Conservation (phyloP, 2,888 invertebrate species). For the Folsomia manolachei region DNA sequence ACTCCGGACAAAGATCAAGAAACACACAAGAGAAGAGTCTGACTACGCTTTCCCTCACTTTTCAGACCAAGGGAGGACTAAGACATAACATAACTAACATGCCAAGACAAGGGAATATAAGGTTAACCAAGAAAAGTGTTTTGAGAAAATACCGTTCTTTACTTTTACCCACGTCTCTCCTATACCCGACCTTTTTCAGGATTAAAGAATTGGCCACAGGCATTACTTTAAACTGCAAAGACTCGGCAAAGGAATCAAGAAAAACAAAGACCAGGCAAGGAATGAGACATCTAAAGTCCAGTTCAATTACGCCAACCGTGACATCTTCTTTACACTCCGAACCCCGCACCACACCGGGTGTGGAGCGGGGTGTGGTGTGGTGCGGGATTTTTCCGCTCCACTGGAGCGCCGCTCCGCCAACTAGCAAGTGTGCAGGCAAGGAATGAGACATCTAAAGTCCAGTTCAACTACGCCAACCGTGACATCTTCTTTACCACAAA, state of each 20-base stretch:
- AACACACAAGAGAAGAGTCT: no score
- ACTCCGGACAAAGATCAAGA: slow-evolving; percentile 6
- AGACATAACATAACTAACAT: slow-evolving; percentile 11
- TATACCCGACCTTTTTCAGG: not conserved
- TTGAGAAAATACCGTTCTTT: not conserved
- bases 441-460: no score
- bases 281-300: no score
- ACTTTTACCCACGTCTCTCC: not conserved
- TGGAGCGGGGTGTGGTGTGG: no score
- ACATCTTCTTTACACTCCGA: no score
- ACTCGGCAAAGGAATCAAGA: not conserved
- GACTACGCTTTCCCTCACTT: not conserved
- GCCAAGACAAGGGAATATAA: not conserved
- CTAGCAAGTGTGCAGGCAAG: no score
- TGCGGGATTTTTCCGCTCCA: no score
- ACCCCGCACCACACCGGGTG: no score
- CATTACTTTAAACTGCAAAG: slow-evolving; percentile 1
- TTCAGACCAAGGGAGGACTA: slow-evolving; percentile 28
- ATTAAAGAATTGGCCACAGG: slow-evolving; percentile 21
- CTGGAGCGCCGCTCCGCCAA: no score
- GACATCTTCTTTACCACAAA: no score
- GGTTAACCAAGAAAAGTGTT: not conserved
- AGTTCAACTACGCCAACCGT: no score
- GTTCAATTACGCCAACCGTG: no score
- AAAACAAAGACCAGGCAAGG: not conserved